Evolutionary conservation across 2,888 invertebrate species (phyloP), one percentile per base, ranked within the genome.

Genomic region (Euzophera pinguis): DNA sequence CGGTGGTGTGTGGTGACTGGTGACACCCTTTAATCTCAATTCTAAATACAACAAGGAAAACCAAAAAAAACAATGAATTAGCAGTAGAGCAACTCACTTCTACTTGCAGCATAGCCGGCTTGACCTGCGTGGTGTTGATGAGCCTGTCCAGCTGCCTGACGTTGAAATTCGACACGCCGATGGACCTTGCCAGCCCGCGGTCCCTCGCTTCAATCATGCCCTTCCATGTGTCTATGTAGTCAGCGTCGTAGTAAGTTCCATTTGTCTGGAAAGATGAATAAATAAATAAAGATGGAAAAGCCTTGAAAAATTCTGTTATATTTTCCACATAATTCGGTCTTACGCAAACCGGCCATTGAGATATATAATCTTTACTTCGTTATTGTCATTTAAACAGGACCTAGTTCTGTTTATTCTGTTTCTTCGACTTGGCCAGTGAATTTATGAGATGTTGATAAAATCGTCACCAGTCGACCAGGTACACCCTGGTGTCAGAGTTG

Each of bases 111-210:
- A 84, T 88, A 0, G 92, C 92, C 0, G 94, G 94, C 58, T 87
- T 91, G 66, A 63, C 92, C 73, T 55, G 67, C 69, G 45, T 91
- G 77, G 49, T 92, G 37, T 57, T 22, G 4, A 74, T 52, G 1
- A 96, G 68, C 41, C 94, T 83, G 13, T 93, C 85, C 10, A 96
- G 76, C 76, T 96, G 95, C 39, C 91, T 78, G 50, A 90, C 89
- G 77, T 95, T 96, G 75, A 96, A 96, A 79, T 96, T 96, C 55
- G 95, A 95, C 27, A 96, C 73, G 1, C 96, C 96, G 63, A 96
- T 94, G 52, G 93, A 92, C 65, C 91, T 93, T 0, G 91, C 78
- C 17, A 95, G 80, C 0, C 94, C 94, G 37, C 91, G 85, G 14
- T 84, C 77, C 5, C 92, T 89, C 12, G 93, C 91, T 53, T 91